Evolutionary conservation across 1,140 invertebrate species (phyloP).

Genomic region (Zaprionus gabonicus): DNA sequence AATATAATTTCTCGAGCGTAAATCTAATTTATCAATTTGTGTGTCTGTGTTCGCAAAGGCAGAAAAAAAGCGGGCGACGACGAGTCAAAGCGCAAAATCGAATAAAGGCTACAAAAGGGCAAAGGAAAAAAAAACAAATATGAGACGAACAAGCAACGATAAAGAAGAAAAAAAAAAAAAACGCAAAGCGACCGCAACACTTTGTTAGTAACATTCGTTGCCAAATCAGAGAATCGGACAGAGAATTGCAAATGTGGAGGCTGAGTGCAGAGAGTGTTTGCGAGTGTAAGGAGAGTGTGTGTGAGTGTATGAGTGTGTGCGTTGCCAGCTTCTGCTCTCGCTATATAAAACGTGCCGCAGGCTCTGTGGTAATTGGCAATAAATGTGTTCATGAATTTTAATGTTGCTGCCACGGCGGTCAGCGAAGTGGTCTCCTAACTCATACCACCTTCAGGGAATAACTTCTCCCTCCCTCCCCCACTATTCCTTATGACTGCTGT

Average conservation of each 20-base stretch:
- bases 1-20: constrained; percentile 81
- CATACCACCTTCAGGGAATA: not conserved
- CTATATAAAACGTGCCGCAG: constrained; percentile 67
- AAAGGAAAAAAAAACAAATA: constrained; percentile 13
- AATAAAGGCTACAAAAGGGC: constrained; percentile 47
- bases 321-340: constrained; percentile 27
- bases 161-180: not conserved
- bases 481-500: not conserved
- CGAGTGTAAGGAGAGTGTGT: not conserved
- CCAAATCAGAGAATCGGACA: constrained; percentile 45
- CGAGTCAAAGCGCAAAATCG: constrained; percentile 44
- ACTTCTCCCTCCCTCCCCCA: not conserved
- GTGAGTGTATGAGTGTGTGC: constrained; percentile 29
- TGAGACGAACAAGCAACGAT: constrained; percentile 7
- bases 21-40: constrained; percentile 83
- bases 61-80: constrained; percentile 36
- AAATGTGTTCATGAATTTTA: constrained; percentile 83
- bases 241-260: constrained; percentile 18
- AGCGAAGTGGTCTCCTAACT: constrained; percentile 44
- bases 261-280: not conserved
- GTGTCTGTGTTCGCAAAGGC: constrained; percentile 15
- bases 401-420: constrained; percentile 66
- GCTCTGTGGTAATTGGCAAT: constrained; percentile 79
- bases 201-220: constrained; percentile 58
- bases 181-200: constrained; percentile 44